Percentiles rank a stretch among this genome's conserved stretches.
phyloP scores from a whole-genome alignment of 2,113 vertebrate species.

The Trogon melanurus region DNA sequence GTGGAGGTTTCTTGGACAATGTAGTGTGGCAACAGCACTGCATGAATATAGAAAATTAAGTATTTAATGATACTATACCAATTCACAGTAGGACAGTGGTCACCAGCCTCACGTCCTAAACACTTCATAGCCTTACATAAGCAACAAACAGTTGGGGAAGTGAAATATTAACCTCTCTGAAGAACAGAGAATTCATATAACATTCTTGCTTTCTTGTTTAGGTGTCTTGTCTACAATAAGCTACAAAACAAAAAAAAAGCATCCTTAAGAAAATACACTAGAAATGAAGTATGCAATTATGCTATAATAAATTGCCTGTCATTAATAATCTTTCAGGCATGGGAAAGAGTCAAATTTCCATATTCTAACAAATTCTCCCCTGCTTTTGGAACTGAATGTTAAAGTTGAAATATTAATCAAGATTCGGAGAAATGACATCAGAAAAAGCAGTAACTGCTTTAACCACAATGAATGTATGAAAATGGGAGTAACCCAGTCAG shows the following conservation, averaged over 20 bases:
- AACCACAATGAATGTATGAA: not conserved
- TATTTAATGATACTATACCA: not conserved
- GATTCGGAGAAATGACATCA: not conserved
- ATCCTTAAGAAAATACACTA: not conserved
- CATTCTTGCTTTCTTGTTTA: not conserved
- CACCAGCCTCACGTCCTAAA: not conserved
- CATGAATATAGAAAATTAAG: not conserved
- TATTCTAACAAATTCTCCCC: not conserved
- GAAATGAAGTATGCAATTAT: not conserved
- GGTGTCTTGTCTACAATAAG: not conserved
- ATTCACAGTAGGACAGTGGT: not conserved
- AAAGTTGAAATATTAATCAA: not conserved
- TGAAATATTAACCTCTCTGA: not conserved
- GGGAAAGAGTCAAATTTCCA: not conserved
- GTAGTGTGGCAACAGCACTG: not conserved
- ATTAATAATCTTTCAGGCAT: not conserved
- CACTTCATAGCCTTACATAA: not conserved
- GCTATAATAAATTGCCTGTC: not conserved
- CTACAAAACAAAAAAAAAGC: not conserved
- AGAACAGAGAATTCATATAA: not conserved
- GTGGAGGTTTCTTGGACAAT: not conserved
- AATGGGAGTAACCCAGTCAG: not conserved
- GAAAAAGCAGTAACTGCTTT: not conserved
- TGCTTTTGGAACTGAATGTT: not conserved
- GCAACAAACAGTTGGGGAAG: not conserved